These are phyloP conservation scores for Sepiola atlantica DNA, from an alignment of 2,888 invertebrate genomes.

Conservation along the genomic window DNA sequence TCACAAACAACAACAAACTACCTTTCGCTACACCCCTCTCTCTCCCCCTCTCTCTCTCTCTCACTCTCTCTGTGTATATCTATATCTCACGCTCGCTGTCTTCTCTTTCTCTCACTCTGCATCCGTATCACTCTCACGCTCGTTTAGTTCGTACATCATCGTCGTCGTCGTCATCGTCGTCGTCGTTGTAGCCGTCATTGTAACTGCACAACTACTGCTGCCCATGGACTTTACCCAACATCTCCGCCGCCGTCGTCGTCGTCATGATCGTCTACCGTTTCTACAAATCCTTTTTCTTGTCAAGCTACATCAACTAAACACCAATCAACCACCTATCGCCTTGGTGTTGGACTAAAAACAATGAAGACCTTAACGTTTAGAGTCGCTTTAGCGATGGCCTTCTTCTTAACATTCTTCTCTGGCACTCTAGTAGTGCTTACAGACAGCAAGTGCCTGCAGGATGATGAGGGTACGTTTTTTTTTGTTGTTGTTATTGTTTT, in stretches of 20 bases:
- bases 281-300: background rate
- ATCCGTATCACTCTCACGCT: background rate
- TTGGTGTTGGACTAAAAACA: constrained; percentile 11
- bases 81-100: background rate
- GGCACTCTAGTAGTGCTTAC: background rate
- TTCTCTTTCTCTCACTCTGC: background rate
- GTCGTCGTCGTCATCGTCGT: background rate
- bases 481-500: no score
- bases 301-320: background rate
- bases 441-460: constrained; percentile 20
- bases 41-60: background rate
- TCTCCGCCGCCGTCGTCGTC: background rate
- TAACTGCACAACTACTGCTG: background rate
- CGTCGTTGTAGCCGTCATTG: background rate
- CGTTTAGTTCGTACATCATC: background rate
- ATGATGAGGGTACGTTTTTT: constrained; percentile 2
- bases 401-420: background rate
- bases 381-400: constrained; percentile 18
- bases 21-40: background rate
- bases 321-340: background rate
- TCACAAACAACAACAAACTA: background rate
- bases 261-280: constrained; percentile 9
- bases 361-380: background rate
- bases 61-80: no score
- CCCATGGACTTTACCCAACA: constrained; percentile 32